phyloP scores from a whole-genome alignment of 2,888 invertebrate species.

The Polia nebulosa region DNA sequence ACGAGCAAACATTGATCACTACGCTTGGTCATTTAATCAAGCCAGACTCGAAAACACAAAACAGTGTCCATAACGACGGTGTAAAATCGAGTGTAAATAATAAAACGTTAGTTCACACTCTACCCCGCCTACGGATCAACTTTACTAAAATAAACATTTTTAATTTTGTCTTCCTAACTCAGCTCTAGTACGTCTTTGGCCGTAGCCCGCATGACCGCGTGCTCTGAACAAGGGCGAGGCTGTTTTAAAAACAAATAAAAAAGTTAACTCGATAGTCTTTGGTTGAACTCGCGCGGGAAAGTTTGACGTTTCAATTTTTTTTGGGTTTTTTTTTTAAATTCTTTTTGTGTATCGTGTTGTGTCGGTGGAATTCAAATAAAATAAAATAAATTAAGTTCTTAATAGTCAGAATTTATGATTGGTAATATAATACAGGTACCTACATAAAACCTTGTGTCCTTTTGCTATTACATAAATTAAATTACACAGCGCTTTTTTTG shows the following conservation, averaged over 20 bases:
- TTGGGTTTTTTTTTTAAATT: not conserved
- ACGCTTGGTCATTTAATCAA: not conserved
- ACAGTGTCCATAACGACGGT: slow-evolving; percentile 30
- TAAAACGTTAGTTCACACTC: slow-evolving; percentile 66
- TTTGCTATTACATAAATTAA: too few relatives aligned
- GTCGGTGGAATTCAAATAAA: not conserved
- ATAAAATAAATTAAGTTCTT: not conserved
- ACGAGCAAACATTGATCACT: not conserved
- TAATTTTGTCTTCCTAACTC: slow-evolving; percentile 70
- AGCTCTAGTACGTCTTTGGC: slow-evolving; percentile 67
- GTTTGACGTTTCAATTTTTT: slow-evolving; percentile 41
- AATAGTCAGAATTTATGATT: not conserved
- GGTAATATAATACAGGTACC: slow-evolving; percentile 18
- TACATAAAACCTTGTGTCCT: too few relatives aligned
- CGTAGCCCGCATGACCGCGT: slow-evolving; percentile 59
- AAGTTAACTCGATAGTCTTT: slow-evolving; percentile 21
- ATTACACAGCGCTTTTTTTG: not conserved
- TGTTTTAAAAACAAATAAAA: slow-evolving; percentile 43
- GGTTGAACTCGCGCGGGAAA: slow-evolving; percentile 51
- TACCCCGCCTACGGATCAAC: slow-evolving; percentile 74
- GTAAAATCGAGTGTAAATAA: slow-evolving; percentile 61
- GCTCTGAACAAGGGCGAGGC: slow-evolving; percentile 51
- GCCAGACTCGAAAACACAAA: not conserved
- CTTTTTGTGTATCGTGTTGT: slow-evolving; percentile 12
- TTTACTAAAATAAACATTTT: slow-evolving; percentile 78